Evolutionary conservation across 2,888 invertebrate species (phyloP).

Genomic region (Lithosia quadra): DNA sequence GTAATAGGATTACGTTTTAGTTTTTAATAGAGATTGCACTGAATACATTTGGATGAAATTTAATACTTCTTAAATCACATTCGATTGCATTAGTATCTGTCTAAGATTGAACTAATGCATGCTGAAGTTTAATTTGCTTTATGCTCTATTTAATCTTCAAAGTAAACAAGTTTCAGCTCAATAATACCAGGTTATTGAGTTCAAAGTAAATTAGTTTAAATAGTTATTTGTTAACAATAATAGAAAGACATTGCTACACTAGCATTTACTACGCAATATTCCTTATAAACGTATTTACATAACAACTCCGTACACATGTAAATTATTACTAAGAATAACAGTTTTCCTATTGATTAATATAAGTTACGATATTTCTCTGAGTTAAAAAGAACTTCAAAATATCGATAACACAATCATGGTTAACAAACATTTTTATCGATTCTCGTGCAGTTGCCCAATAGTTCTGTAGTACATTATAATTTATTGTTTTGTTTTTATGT

Average conservation of each 20-base stretch:
- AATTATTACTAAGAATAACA: neutral
- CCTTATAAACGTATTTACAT: neutral
- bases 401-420: slow-evolving; percentile 21
- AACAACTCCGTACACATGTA: too few species aligned
- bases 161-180: neutral
- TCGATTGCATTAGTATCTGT: too few species aligned
- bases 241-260: neutral
- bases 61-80: too few species aligned
- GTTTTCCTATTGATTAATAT: neutral
- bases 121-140: neutral
- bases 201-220: too few species aligned
- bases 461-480: slow-evolving; percentile 10
- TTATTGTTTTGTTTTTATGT: slow-evolving; percentile 27
- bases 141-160: neutral
- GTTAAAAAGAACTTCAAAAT: slow-evolving; percentile 6
- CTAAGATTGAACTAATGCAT: too few species aligned
- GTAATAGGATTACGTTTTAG: neutral
- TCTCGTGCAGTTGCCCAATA: slow-evolving; percentile 12
- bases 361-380: neutral
- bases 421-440: slow-evolving; percentile 22
- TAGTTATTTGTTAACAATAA: neutral
- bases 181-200: too few species aligned
- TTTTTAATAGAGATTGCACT: neutral
- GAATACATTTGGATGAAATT: neutral
- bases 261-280: neutral